Evolutionary conservation across 2,888 invertebrate genomes (phyloP), one percentile per base, ranked within the genome.

Genomic region (Ashinkailepas kermadecensis): DNA sequence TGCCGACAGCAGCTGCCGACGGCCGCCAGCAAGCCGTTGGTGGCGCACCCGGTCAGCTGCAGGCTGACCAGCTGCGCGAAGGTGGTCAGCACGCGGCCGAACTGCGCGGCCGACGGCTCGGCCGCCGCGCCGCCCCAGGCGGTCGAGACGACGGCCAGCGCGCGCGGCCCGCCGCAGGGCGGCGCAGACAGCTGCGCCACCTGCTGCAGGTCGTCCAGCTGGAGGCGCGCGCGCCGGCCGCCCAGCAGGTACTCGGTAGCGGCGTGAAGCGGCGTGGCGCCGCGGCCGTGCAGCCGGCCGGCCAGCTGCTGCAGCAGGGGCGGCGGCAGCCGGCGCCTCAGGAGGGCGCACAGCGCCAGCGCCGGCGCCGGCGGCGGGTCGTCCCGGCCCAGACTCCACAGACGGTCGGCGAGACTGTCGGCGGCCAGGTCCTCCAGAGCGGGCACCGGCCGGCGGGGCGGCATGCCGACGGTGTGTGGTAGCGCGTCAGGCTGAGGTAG

Each of bases 101-200:
- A 54, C 39, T 6, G 8, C 15, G 39, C 23, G 21, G 74, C 21
- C 18, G 8, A 54, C 74, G 11, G 18, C 15, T 7, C 54, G 54
- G 18, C 13, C 39, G 54, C 74, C 74, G n/a, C 15, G 8, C 13
- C 54, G 18, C 13, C 39, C 70, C 25, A 70, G 70, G 21, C 7
- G 9, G 74, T 54, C 21, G 74, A 39, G 54, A 10, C 23, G 6
- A 70, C 39, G 13, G 25, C 39, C 13, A 74, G 74, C 12, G 74
- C 74, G 74, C 74, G 74, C 18, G 74, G 74, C 54, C 74, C 74
- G 39, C 74, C 74, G 39, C 23, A 15, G 23, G 74, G 74, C 74
- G 74, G 54, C 74, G 74, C 54, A 0, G 18, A 8, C 54, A 74
- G 74, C 74, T 54, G 74, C 11, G 23, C 7, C 23, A 74, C 74